These are phyloP conservation scores for Pseudorhiza aurosa DNA, from an alignment of 30 jellyfish, hydroid and myxozoan species.

Conservation along the genomic window DNA sequence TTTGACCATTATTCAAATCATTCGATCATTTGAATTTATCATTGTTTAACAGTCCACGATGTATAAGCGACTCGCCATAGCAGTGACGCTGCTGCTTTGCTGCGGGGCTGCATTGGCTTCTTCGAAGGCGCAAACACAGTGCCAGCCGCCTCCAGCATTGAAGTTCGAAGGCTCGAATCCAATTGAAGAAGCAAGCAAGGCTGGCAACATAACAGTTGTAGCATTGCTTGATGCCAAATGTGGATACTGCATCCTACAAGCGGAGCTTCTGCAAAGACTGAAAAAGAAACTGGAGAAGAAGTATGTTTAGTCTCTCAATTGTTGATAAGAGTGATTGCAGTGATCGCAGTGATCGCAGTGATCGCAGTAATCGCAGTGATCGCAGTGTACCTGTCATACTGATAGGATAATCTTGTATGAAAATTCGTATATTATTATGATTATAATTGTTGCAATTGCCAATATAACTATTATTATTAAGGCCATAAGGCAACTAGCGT, in stretches of 20 bases:
- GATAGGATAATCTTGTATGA: too few species aligned
- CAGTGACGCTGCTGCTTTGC: slow-evolving; percentile 36
- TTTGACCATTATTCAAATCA: too few species aligned
- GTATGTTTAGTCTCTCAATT: too few species aligned
- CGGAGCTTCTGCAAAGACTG: slow-evolving; percentile 19
- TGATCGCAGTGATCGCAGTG: too few species aligned
- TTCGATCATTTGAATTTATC: too few species aligned
- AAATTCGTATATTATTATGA: too few species aligned
- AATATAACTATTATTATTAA: too few species aligned
- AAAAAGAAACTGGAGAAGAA: slow-evolving; percentile 26
- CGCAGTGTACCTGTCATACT: too few species aligned
- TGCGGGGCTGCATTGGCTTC: slow-evolving; percentile 21
- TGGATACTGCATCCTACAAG: slow-evolving; percentile 49
- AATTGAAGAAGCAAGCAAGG: slow-evolving; percentile 12
- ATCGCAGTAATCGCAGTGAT: too few species aligned
- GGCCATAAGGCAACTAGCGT: too few species aligned
- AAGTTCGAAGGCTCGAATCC: slow-evolving; percentile 34
- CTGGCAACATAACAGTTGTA: slow-evolving; percentile 45
- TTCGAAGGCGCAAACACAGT: not conserved
- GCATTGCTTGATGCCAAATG: slow-evolving; percentile 46
- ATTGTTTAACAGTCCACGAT: not conserved
- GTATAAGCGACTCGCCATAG: slow-evolving; percentile 25
- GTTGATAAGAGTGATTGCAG: too few species aligned
- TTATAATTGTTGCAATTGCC: too few species aligned
- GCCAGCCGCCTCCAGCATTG: slow-evolving; percentile 52